Evolutionary conservation across 2,888 invertebrate genomes (phyloP).

Genomic region (Clitarchus hookeri): DNA sequence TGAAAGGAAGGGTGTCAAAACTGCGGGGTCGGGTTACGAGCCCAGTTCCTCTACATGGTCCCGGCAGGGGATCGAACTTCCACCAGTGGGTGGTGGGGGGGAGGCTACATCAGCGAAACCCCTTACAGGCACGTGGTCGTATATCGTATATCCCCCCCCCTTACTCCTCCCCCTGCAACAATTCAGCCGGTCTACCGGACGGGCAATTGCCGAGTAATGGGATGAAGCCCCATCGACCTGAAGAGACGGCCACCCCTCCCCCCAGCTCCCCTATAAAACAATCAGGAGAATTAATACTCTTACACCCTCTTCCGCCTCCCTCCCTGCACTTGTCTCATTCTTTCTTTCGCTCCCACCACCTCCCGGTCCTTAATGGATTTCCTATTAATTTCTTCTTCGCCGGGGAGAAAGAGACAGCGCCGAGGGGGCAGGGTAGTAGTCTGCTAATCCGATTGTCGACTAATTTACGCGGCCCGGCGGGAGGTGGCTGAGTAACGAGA

Average conservation of each 20-base stretch:
- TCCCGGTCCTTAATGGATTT: conserved; percentile 36
- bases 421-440: neutral
- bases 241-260: neutral
- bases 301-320: conserved; percentile 23
- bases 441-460: conserved; percentile 14
- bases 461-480: neutral
- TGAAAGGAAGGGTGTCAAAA: too few relatives aligned
- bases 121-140: neutral
- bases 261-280: conserved; percentile 37
- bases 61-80: too few relatives aligned
- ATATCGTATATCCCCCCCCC: neutral
- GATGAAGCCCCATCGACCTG: conserved; percentile 14
- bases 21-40: too few relatives aligned
- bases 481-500: neutral
- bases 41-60: too few relatives aligned
- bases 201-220: conserved; percentile 1
- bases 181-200: neutral
- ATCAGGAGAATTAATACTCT: conserved; percentile 40
- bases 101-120: neutral
- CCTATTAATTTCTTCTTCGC: conserved; percentile 39
- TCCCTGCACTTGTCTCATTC: neutral
- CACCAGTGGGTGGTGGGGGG: neutral
- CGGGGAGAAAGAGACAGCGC: conserved; percentile 24
- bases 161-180: neutral
- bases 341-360: conserved; percentile 4